A percentile compares a stretch with the other conserved stretches of the same genome.
These are phyloP conservation scores for Melanotaenia boesemani DNA, from an alignment of 2,797 vertebrate genomes.

Conservation along the genomic window DNA sequence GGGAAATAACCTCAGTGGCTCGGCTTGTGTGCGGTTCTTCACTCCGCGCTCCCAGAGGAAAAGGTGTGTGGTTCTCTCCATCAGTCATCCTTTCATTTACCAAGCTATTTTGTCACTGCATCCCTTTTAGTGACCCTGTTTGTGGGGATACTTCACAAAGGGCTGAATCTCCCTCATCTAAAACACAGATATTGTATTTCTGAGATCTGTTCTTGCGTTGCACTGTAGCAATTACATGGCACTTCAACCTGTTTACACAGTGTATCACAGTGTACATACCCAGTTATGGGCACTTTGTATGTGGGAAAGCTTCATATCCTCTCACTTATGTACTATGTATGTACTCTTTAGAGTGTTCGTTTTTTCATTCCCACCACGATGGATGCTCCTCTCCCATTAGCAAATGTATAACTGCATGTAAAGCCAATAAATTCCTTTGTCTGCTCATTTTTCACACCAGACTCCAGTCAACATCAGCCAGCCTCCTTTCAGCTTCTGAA, in stretches of 20 bases:
- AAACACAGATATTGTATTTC: conserved; percentile 46
- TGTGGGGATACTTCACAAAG: conserved; percentile 21
- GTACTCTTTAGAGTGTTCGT: neutral
- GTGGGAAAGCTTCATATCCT: conserved; percentile 12
- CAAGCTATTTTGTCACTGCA: conserved; percentile 42
- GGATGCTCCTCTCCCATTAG: conserved; percentile 10
- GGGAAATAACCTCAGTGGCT: conserved; percentile 51
- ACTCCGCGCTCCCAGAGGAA: conserved; percentile 56
- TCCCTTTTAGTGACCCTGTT: conserved; percentile 49
- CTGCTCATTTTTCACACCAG: conserved; percentile 21
- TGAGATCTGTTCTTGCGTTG: conserved; percentile 18
- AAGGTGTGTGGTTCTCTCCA: conserved; percentile 42
- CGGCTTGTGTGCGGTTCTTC: conserved; percentile 51
- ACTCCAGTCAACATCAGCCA: conserved; percentile 19
- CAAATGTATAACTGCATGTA: neutral
- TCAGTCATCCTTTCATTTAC: conserved; percentile 56
- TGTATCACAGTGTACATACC: conserved; percentile 2
- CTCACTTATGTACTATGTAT: neutral
- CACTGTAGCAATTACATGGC: conserved; percentile 12
- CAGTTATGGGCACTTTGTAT: neutral
- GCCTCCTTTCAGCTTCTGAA: conserved; percentile 20
- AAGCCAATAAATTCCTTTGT: conserved; percentile 20
- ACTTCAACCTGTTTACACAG: conserved; percentile 27
- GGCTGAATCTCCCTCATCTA: conserved; percentile 20
- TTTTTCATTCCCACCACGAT: neutral